Evolutionary conservation across 2,113 vertebrate genomes (phyloP).

Genomic region (human (Homo sapiens)): DNA sequence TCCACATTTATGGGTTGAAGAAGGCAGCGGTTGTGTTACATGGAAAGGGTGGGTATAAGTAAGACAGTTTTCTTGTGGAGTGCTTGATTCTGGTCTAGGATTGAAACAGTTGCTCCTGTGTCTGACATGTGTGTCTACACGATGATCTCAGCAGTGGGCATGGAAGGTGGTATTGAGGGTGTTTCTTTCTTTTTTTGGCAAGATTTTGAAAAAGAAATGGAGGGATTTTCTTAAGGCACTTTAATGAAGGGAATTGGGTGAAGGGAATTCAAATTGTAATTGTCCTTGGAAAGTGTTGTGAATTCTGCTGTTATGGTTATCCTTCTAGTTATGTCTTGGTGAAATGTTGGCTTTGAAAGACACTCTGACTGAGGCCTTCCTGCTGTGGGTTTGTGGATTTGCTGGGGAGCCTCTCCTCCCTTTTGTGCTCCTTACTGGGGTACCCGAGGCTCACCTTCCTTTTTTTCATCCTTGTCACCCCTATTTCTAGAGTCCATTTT

Average conservation of each 20-base stretch:
- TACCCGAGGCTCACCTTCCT: fast-evolving
- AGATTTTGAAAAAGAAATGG: background rate
- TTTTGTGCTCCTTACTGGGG: background rate
- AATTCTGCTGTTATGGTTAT: background rate
- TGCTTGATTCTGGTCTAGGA: background rate
- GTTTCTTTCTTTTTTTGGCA: background rate
- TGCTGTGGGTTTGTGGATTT: fast-evolving
- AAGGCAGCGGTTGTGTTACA: background rate
- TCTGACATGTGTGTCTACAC: background rate
- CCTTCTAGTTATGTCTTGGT: background rate
- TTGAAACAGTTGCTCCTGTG: background rate
- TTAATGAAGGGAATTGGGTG: background rate
- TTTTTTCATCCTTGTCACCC: too few species aligned
- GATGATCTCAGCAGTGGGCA: background rate
- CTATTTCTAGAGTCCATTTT: background rate
- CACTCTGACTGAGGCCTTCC: too few species aligned
- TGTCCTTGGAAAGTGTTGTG: background rate
- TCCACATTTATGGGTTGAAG: background rate
- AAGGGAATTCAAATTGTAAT: too few species aligned
- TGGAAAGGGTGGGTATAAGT: background rate
- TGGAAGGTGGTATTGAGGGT: background rate
- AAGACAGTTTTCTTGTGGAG: background rate
- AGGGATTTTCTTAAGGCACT: background rate
- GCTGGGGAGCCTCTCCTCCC: too few species aligned
- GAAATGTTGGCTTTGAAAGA: background rate